Conservation (phyloP, 2,113 vertebrate genomes). For the Python bivittatus region DNA sequence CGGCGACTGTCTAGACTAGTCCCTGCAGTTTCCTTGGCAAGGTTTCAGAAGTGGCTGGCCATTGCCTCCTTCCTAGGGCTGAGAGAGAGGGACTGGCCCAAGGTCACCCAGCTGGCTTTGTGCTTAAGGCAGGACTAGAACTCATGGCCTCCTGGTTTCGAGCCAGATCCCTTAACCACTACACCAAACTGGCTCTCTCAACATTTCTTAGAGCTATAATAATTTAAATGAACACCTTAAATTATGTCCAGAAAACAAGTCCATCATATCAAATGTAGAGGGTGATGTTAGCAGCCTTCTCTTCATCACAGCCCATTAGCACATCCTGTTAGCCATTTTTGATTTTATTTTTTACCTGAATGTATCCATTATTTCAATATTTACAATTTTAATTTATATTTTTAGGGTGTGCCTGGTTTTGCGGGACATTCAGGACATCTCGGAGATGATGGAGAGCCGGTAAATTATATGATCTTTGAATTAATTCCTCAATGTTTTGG, state of each 20-base stretch:
- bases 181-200: neutral
- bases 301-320: neutral
- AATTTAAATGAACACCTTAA: no score
- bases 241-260: neutral
- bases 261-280: neutral
- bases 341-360: neutral
- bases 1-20: no score
- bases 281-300: neutral
- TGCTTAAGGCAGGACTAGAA: neutral
- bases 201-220: neutral
- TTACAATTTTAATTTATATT: neutral
- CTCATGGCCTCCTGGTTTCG: no score
- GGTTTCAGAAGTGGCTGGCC: neutral
- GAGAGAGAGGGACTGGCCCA: neutral
- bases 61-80: no score
- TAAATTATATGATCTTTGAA: neutral
- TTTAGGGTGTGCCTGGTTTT: neutral
- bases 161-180: no score
- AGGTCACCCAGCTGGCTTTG: neutral
- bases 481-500: neutral
- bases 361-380: neutral
- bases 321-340: neutral
- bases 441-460: slow-evolving; percentile 21
- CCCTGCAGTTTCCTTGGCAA: neutral
- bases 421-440: neutral